Base-by-base conservation (phyloP, 2,888 invertebrate genomes). In the Conchocele bisecta region DNA sequence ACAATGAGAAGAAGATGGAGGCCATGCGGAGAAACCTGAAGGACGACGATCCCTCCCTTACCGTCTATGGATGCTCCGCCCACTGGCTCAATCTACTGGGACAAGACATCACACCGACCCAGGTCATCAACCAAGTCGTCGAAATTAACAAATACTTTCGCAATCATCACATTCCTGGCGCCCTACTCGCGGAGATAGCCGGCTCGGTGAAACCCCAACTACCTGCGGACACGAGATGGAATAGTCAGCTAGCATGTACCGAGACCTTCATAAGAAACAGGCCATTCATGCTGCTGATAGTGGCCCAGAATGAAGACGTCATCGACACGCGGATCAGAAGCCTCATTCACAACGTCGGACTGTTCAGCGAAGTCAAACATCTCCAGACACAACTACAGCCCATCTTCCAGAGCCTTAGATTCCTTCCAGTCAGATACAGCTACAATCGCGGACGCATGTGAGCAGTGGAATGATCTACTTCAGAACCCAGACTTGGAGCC, bases 1-100 rank as follows among this genome's bases (percentile, higher is more conserved):
- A 73, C 59, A 73, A 68, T 64, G 63, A 58, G 37, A 65, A 66
- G 26, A 66, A 66, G 39, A 71, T 65, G 65, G 56, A 20, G 42
- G 50, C 35, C 39, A 66, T 2, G 31, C 28, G 42, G 56, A 66
- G 28, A 41, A 3, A n/a, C n/a, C n/a, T n/a, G n/a, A n/a, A n/a
- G n/a, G n/a, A n/a, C n/a, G n/a, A n/a, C 5, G 51, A 61, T 20
- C 48, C 56, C 3, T 39, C 54, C 9, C 35, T 60, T 17, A 60
- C 61, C 24, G 44, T 50, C 0, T 66, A 60, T 66, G 71, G 56
- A 7, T 66, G 50, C 46, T 60, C 60, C 15, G 54, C 68, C 26
- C 68, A 68, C 26, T 71, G 48, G 66, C 22, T 66, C 26, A 66
- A 71, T 31, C 51, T 66, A n/a, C 61, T 61, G 26, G 71, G 65